Conservation (phyloP, 1,140 invertebrate genomes). For the Cyclina sinensis region DNA sequence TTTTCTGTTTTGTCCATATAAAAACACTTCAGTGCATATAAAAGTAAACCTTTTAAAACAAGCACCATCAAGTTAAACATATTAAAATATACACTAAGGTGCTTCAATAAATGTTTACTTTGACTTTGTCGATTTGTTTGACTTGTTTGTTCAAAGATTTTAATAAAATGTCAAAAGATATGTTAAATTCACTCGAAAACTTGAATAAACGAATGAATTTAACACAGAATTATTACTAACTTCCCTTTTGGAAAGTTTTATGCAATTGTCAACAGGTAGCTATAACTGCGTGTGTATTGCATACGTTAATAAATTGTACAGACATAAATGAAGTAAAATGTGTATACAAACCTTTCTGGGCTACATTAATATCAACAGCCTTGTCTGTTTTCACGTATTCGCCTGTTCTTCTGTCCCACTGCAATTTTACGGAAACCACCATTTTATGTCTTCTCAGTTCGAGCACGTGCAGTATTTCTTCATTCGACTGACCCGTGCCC, state of each 20-base stretch:
- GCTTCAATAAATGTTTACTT: neutral
- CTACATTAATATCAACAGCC: constrained; percentile 32
- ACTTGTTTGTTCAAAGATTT: neutral
- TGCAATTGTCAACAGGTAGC: neutral
- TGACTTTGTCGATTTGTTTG: neutral
- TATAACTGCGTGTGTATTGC: neutral
- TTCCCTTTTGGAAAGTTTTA: too few relatives aligned
- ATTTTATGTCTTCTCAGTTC: constrained; percentile 54
- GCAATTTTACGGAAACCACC: constrained; percentile 36
- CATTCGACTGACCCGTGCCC: neutral
- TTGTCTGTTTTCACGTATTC: constrained; percentile 49
- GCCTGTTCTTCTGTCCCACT: constrained; percentile 53
- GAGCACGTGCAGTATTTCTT: constrained; percentile 47
- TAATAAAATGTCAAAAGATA: neutral
- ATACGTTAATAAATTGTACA: neutral
- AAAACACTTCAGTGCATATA: too few relatives aligned
- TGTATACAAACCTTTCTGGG: constrained; percentile 51
- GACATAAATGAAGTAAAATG: neutral
- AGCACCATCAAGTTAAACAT: neutral
- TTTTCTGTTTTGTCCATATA: too few relatives aligned
- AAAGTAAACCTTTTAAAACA: too few relatives aligned
- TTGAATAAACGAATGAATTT: too few relatives aligned
- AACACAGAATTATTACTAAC: too few relatives aligned
- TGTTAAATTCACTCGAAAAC: too few relatives aligned
- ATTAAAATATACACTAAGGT: neutral